A percentile compares a stretch with the other conserved stretches of the same genome.
These are phyloP conservation scores for Drosophila affinis DNA, from an alignment of 2,888 invertebrate genomes.

Conservation along the genomic window DNA sequence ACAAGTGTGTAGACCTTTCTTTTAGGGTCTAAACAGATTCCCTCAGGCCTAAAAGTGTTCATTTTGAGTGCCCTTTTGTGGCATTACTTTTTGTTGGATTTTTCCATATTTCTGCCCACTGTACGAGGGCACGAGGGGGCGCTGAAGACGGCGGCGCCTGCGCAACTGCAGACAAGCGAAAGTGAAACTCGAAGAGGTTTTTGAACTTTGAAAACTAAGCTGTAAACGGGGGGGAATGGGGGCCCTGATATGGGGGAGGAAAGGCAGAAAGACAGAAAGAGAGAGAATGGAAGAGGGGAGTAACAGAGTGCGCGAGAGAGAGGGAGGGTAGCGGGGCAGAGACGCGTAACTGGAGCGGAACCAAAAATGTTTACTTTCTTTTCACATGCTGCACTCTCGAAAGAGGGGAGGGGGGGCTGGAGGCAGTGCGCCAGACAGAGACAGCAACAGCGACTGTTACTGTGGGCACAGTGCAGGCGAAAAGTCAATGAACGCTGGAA, in stretches of 20 bases:
- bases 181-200: slow-evolving; percentile 74
- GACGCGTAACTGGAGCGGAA: slow-evolving; percentile 71
- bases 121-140: neutral
- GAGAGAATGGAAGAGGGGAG: slow-evolving; percentile 26
- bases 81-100: neutral
- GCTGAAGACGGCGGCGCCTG: slow-evolving; percentile 38
- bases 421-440: neutral
- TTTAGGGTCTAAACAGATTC: too few species aligned
- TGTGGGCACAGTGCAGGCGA: slow-evolving; percentile 15
- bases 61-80: too few species aligned
- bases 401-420: neutral
- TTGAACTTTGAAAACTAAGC: slow-evolving; percentile 59
- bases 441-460: neutral
- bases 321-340: slow-evolving; percentile 4
- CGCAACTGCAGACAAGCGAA: slow-evolving; percentile 71
- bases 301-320: neutral
- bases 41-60: too few species aligned
- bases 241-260: slow-evolving; percentile 1
- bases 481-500: slow-evolving; percentile 72
- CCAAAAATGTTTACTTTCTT: slow-evolving; percentile 76
- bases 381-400: slow-evolving; percentile 55
- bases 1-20: too few species aligned
- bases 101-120: neutral
- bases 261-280: slow-evolving; percentile 12
- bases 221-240: neutral